Evolutionary conservation across 2,797 vertebrate genomes (phyloP).

Genomic region (Brachyrhaphis roseni): DNA sequence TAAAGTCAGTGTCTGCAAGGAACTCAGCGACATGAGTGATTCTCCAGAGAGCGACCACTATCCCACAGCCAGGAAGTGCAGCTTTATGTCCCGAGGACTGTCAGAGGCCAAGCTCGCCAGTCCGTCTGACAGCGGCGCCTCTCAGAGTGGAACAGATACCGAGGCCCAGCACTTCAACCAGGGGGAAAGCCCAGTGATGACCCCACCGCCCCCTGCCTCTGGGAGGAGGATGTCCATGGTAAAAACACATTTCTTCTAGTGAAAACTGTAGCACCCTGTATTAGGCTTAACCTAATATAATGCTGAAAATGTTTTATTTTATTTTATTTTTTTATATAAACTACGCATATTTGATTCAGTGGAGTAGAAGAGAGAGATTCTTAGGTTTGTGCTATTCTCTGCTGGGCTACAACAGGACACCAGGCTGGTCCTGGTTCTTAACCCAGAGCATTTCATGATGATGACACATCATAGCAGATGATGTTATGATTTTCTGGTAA

Average conservation of each 20-base stretch:
- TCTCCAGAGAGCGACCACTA: conserved; percentile 82
- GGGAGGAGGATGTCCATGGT: conserved; percentile 92
- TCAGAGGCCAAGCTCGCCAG: conserved; percentile 81
- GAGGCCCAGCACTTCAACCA: conserved; percentile 72
- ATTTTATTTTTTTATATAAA: neutral
- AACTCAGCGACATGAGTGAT: conserved; percentile 80
- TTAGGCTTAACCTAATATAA: neutral
- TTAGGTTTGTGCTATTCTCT: neutral
- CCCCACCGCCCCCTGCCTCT: conserved; percentile 72
- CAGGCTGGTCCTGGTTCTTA: neutral
- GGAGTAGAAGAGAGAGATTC: neutral
- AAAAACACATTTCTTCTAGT: conserved; percentile 59
- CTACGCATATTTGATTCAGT: neutral
- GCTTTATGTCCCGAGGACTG: conserved; percentile 87
- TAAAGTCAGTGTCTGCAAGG: conserved; percentile 78
- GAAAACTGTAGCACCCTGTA: neutral
- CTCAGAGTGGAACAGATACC: conserved; percentile 73
- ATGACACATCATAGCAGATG: neutral
- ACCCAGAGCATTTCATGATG: neutral
- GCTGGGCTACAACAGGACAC: neutral
- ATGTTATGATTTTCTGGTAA: neutral
- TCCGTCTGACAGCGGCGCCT: conserved; percentile 76
- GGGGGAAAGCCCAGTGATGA: conserved; percentile 76
- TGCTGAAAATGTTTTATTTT: neutral
- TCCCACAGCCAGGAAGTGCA: conserved; percentile 83